These are phyloP conservation scores for Phalloptychus januarius DNA, from an alignment of 2,797 vertebrate species.

Conservation along the genomic window DNA sequence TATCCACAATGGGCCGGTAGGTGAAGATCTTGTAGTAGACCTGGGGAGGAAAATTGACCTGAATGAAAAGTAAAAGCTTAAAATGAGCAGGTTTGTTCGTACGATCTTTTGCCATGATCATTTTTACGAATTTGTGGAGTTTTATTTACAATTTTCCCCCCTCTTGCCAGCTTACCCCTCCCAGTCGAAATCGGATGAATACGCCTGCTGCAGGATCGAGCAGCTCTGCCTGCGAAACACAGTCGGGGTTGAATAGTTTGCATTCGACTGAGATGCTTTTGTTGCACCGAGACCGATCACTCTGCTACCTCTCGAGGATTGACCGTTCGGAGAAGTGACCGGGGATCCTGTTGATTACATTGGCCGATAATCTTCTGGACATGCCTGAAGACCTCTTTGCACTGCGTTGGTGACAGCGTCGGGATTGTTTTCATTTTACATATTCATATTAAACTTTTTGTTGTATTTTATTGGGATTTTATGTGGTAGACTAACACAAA, in stretches of 20 bases:
- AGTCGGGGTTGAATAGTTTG: slow-evolving; percentile 1
- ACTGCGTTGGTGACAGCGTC: slow-evolving; percentile 46
- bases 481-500: neutral
- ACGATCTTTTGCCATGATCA: neutral
- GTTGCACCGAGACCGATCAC: neutral
- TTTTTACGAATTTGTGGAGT: neutral
- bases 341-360: slow-evolving; percentile 72
- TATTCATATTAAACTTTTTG: too few relatives aligned
- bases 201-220: slow-evolving; percentile 81
- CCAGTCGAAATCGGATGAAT: slow-evolving; percentile 81
- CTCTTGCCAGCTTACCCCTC: slow-evolving; percentile 67
- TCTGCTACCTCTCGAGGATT: slow-evolving; percentile 78
- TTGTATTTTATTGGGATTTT: neutral
- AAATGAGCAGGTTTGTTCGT: neutral
- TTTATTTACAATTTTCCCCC: slow-evolving; percentile 16
- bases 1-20: slow-evolving; percentile 80
- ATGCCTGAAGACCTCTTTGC: slow-evolving; percentile 69
- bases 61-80: slow-evolving; percentile 13
- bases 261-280: neutral
- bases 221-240: slow-evolving; percentile 72
- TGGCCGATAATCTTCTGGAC: slow-evolving; percentile 69
- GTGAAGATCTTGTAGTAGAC: slow-evolving; percentile 90
- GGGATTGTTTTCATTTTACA: neutral
- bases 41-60: slow-evolving; percentile 82
- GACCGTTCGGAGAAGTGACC: slow-evolving; percentile 71